Evolutionary conservation across 2,797 vertebrate species (phyloP).

Genomic region (Anolis apletophallus): DNA sequence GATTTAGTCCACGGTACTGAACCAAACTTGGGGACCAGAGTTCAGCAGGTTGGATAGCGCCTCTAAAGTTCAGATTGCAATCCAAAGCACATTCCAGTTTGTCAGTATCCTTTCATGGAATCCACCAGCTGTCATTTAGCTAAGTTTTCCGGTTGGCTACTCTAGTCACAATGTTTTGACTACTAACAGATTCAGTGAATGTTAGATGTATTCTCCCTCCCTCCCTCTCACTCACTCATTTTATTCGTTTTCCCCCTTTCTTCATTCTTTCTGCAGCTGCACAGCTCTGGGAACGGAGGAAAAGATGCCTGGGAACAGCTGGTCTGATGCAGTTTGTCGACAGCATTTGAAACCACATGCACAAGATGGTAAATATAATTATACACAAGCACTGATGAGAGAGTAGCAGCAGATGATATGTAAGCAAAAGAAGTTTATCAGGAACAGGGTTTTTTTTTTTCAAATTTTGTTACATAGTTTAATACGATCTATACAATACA

Average conservation of each 20-base stretch:
- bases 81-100: no score
- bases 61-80: no score
- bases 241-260: conserved; percentile 27
- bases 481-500: no score
- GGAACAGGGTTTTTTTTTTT: no score
- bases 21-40: no score
- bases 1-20: no score
- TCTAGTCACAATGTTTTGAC: neutral
- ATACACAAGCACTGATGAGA: neutral
- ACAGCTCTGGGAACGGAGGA: conserved; percentile 83
- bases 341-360: conserved; percentile 45
- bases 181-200: neutral
- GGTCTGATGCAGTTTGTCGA: conserved; percentile 83
- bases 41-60: no score
- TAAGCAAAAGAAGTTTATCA: neutral
- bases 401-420: neutral
- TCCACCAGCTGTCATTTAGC: neutral
- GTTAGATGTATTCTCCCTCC: neutral
- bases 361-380: conserved; percentile 65
- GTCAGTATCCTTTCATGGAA: no score
- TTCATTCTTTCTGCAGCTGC: conserved; percentile 81
- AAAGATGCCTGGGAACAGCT: conserved; percentile 77
- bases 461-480: neutral
- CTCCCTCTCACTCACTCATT: neutral
- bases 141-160: neutral